Percentiles rank a stretch among this genome's conserved stretches.
Conservation (phyloP, 2,888 invertebrate genomes). For the Anodontia alba region DNA sequence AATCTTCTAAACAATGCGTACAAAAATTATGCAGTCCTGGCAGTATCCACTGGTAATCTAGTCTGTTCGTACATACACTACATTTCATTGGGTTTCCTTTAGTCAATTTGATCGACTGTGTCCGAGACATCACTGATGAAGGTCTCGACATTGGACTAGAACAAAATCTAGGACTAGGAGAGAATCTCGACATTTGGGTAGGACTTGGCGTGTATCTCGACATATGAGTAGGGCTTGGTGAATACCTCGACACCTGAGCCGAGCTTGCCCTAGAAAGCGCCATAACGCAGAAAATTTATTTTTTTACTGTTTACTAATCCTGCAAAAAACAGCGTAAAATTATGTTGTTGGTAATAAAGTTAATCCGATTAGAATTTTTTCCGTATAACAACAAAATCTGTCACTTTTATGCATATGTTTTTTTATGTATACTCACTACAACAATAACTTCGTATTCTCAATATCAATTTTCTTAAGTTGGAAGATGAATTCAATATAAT, state of each 20-base stretch:
- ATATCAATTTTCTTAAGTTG: too few relatives aligned
- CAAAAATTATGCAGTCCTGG: conserved; percentile 63
- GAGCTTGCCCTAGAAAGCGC: conserved; percentile 39
- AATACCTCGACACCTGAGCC: conserved; percentile 38
- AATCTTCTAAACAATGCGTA: conserved; percentile 57
- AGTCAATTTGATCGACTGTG: conserved; percentile 39
- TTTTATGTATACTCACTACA: too few relatives aligned
- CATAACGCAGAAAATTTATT: not conserved
- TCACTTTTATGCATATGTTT: too few relatives aligned
- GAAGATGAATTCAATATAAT: not conserved
- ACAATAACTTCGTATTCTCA: too few relatives aligned
- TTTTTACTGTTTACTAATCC: not conserved
- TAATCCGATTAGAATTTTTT: too few relatives aligned
- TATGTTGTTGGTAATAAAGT: too few relatives aligned
- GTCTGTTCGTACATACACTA: conserved; percentile 52
- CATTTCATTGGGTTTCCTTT: conserved; percentile 57
- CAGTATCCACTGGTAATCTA: conserved; percentile 61
- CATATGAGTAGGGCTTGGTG: not conserved
- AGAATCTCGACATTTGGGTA: not conserved
- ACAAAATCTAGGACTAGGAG: not conserved
- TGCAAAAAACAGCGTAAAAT: too few relatives aligned
- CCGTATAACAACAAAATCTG: too few relatives aligned
- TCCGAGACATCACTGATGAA: conserved; percentile 50
- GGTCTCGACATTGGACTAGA: conserved; percentile 42
- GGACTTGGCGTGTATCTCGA: not conserved